These are phyloP conservation scores for Coelopa pilipes DNA, from an alignment of 2,888 invertebrate species.

Conservation along the genomic window DNA sequence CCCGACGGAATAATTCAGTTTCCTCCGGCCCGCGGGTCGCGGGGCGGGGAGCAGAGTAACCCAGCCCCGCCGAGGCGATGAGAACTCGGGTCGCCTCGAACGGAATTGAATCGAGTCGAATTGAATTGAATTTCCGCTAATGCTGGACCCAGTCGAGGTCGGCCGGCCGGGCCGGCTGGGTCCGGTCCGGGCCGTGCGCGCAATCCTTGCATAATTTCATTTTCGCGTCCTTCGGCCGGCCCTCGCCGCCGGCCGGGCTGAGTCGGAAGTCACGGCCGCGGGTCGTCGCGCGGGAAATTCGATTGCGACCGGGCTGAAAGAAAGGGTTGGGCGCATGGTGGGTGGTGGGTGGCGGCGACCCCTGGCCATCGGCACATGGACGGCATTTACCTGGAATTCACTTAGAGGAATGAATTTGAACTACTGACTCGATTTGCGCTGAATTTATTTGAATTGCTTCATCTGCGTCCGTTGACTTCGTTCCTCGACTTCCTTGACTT, in stretches of 20 bases:
- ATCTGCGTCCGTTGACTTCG: no score
- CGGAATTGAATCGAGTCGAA: constrained; percentile 4
- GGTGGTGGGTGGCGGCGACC: not conserved
- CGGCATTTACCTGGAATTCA: no score
- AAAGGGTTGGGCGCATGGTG: not conserved
- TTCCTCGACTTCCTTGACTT: no score
- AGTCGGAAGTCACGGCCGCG: constrained; percentile 56
- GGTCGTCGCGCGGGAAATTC: constrained; percentile 35
- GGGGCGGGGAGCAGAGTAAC: no score
- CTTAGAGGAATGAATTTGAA: no score
- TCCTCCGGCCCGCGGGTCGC: no score
- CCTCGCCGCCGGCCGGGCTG: constrained; percentile 35
- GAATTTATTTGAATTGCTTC: no score
- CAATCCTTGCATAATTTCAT: constrained; percentile 9
- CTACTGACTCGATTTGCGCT: no score
- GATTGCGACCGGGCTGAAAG: constrained; percentile 38
- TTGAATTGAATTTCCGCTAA: constrained; percentile 33
- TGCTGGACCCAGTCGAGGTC: not conserved
- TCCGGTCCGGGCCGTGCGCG: not conserved
- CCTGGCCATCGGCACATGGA: not conserved
- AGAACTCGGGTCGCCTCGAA: no score
- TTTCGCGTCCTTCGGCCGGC: not conserved
- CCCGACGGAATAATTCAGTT: no score
- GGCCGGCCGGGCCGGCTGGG: no score
- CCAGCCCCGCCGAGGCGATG: no score